Evolutionary conservation across 2,888 invertebrate genomes (phyloP), one percentile per base, ranked within the genome.

Genomic region (Macrophya alboannulata): DNA sequence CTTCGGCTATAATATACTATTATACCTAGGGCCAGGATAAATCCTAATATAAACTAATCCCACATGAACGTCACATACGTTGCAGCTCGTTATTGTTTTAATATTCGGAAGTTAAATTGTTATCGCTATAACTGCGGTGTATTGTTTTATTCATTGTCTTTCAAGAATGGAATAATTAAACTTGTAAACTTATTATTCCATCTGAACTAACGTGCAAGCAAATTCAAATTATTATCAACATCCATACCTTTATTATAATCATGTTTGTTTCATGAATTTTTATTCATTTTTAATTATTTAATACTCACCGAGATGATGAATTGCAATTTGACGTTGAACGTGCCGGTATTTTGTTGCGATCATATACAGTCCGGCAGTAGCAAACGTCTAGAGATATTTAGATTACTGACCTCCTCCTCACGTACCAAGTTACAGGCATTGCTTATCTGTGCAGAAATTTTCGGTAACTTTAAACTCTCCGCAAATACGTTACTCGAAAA

Each of bases 381-480:
- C 45, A 21, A 17, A 43, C 74, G 74, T 74, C 45, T 74, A 4
- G 21, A 25, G 10, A 77, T 31, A 55, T 77, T 77, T 31, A 51
- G 77, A 77, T 77, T 40, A 77, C 77, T 77, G 77, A 77, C 77
- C 51, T 55, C 51, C 51, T 55, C 51, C 55, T 31, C 77, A 55
- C 77, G 77, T 77, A 55, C 77, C 10, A 37, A 31, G 77, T 77
- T 77, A 77, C 51, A 77, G 10, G 15, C 77, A 31, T 55, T 77
- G 77, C 77, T 77, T 77, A 55, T 51, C 55, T 77, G 21, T 77
- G 77, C 77, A 51, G 10, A 77, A 77, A 31, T 25, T 55, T 77
- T 77, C 55, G 77, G 77, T 77, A 77, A 77, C 77, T 55, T 77
- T 77, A 77, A 77, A 77, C 77, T 51, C 31, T 77, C 31, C 21